A percentile compares a stretch with the other conserved stretches of the same genome.
phyloP scores from a whole-genome alignment of 2,797 vertebrate species.

The Anguilla pacifica region DNA sequence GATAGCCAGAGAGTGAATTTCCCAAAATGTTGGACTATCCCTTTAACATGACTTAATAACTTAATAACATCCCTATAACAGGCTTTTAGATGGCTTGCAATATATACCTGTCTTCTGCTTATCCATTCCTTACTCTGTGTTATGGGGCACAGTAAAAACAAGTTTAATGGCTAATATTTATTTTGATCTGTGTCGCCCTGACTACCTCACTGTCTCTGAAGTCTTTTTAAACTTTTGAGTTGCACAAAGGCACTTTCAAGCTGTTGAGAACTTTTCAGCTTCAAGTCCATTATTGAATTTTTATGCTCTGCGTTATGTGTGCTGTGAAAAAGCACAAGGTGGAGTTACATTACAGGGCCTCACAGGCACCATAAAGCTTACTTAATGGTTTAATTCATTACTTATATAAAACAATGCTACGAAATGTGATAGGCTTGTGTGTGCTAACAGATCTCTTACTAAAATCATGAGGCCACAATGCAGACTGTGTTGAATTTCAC shows the following conservation, averaged over 20 bases:
- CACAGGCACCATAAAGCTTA: not conserved
- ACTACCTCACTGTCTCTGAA: not conserved
- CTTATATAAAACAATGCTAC: not conserved
- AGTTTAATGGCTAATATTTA: not conserved
- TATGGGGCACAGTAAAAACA: not conserved
- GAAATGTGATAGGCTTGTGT: not conserved
- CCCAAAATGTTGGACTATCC: no score
- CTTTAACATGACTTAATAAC: not conserved
- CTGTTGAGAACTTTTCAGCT: not conserved
- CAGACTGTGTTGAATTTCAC: not conserved
- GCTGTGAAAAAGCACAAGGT: not conserved
- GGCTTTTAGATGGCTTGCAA: not conserved
- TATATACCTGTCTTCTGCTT: not conserved
- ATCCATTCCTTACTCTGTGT: not conserved
- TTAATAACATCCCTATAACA: not conserved
- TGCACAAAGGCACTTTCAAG: slow-evolving; percentile 9
- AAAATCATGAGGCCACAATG: not conserved
- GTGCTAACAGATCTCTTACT: not conserved
- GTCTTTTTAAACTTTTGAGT: not conserved
- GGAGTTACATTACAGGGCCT: not conserved
- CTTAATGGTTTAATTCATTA: not conserved
- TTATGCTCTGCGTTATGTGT: not conserved
- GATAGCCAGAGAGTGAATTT: no score
- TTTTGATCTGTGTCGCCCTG: slow-evolving; percentile 9
- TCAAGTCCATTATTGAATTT: not conserved